Evolutionary conservation across 2,113 vertebrate species (phyloP).

Genomic region (Hylia prasina): DNA sequence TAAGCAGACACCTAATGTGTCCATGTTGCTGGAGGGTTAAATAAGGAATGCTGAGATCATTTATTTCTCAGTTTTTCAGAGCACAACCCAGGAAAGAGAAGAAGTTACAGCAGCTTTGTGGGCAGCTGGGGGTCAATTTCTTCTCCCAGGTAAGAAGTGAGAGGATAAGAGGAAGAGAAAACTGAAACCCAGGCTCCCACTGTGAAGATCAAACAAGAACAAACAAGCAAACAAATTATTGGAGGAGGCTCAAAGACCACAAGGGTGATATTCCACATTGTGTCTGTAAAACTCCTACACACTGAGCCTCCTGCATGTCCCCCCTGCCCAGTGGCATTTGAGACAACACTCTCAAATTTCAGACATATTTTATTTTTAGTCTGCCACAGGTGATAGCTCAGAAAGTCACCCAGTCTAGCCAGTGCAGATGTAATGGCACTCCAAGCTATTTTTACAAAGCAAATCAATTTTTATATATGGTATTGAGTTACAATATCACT

Average conservation of each 20-base stretch:
- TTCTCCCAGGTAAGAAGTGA: not conserved
- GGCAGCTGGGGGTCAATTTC: not conserved
- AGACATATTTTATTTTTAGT: not conserved
- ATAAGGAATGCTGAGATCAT: not conserved
- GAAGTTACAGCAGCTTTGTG: not conserved
- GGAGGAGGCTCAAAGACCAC: not conserved
- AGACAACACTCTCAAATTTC: not conserved
- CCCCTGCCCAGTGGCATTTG: not conserved
- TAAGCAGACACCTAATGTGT: not conserved
- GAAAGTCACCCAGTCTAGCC: not conserved
- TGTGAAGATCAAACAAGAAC: not conserved
- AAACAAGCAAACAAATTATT: not conserved
- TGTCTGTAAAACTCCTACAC: not conserved
- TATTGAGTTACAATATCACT: not conserved
- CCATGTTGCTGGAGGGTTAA: fast-evolving
- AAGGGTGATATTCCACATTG: not conserved
- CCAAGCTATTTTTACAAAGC: not conserved
- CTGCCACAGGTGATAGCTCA: not conserved
- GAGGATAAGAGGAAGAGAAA: not conserved
- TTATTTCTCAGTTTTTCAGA: not conserved
- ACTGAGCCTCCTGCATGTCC: not conserved
- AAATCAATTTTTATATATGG: conserved; percentile 3
- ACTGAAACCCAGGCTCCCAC: not conserved
- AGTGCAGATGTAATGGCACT: not conserved
- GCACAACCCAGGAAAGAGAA: not conserved